Base-by-base conservation (phyloP, 2,113 vertebrate genomes). In the Malurus alboscapulatus region DNA sequence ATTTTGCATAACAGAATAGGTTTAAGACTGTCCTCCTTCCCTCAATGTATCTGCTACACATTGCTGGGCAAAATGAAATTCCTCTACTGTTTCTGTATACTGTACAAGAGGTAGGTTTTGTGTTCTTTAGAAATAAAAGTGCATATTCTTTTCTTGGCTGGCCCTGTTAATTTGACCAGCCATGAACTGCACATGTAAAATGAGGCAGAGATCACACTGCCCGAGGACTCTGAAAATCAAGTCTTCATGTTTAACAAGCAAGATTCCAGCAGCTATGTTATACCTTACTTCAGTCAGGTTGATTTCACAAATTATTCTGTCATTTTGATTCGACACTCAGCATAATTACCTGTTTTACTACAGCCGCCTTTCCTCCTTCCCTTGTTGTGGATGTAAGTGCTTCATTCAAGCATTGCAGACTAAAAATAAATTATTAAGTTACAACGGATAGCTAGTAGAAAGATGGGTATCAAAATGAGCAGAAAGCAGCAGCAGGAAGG, bases 371-470 rank as follows among this genome's bases (percentile, higher is more conserved):
- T 93, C 98, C 98, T 87, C 98, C 98, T 91, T 99, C 98, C 97
- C 98, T 99, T 87, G 98, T 98, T 71, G 97, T 98, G 5, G 98
- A 98, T 57, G 97, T 97, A 96, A 99, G 97, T 92, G 97, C 96
- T 97, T 99, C 99, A 97, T 99, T 99, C 94, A 99, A 98, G 79
- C 98, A 98, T 98, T 99, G 99, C 94, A 99, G 97, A 96, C 99
- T 99, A 96, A 85, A 97, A 97, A 96, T 92, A 94, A 81, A 88
- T 90, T 67, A 91, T 97, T 93, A 95, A 89, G 96, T 93, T 96
- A 96, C 78, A 96, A 93, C 2, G 11, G 69, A 95, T 74, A 86
- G 69, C 96, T 94, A 83, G 55, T 6, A 91, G 81, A 88, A 90
- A 92, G 81, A 61, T 8, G 67, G 95, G 84, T 62, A 95, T 95